These are phyloP conservation scores for Cryptocephalus moraei DNA, from an alignment of 2,888 invertebrate species.

Conservation along the genomic window DNA sequence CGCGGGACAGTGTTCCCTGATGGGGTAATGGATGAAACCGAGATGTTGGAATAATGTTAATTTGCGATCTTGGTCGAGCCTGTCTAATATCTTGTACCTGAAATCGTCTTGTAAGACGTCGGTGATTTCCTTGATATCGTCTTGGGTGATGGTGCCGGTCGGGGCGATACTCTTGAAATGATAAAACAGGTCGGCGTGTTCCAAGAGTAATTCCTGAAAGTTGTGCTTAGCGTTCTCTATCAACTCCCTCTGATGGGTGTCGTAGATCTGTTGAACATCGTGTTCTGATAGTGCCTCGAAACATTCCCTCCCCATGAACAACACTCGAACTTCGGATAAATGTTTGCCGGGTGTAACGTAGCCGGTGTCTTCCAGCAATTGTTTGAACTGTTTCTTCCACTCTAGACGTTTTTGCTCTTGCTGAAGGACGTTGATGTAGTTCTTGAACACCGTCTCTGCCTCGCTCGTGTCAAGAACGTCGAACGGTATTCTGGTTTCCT, in stretches of 20 bases:
- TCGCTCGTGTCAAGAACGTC: slow-evolving; percentile 86
- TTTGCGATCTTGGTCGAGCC: slow-evolving; percentile 89
- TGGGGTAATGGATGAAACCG: slow-evolving; percentile 92
- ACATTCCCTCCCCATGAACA: slow-evolving; percentile 90
- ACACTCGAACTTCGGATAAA: slow-evolving; percentile 77
- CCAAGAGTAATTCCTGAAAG: slow-evolving; percentile 84
- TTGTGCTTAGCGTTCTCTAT: slow-evolving; percentile 83
- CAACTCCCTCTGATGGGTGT: slow-evolving; percentile 84
- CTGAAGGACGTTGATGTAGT: slow-evolving; percentile 82
- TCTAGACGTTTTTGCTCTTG: slow-evolving; percentile 87
- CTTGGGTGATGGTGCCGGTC: slow-evolving; percentile 83
- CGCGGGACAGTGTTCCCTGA: slow-evolving; percentile 88
- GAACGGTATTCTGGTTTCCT: slow-evolving; percentile 77
- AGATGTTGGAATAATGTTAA: slow-evolving; percentile 90
- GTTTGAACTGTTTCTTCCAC: slow-evolving; percentile 90
- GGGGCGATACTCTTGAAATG: slow-evolving; percentile 86
- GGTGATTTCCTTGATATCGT: slow-evolving; percentile 88
- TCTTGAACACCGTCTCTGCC: slow-evolving; percentile 85
- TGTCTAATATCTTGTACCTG: slow-evolving; percentile 87
- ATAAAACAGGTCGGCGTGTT: slow-evolving; percentile 88
- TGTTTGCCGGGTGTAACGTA: slow-evolving; percentile 95
- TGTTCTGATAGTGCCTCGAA: slow-evolving; percentile 84
- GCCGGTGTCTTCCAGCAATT: slow-evolving; percentile 83
- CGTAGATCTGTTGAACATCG: slow-evolving; percentile 87
- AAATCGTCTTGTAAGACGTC: slow-evolving; percentile 87